Evolutionary conservation across 2,113 vertebrate species (phyloP), one percentile per base, ranked within the genome.

Genomic region (Uria aalge): DNA sequence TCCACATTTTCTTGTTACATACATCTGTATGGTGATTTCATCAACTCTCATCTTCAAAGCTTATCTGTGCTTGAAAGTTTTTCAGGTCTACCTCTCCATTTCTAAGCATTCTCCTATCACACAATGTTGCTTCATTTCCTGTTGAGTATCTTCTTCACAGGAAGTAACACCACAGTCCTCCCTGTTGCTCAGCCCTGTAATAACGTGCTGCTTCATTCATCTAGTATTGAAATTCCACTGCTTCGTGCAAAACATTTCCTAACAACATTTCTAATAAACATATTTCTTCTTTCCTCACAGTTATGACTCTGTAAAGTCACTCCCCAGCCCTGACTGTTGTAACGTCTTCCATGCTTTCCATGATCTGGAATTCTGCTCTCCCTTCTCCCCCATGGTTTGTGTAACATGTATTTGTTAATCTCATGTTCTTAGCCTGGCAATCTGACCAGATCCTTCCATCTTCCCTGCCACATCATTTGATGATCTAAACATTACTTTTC

Each of bases 121-220:
- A 55, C 34, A 48, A 24, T 62, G 55, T 67, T 91, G 80, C 87
- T 84, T 97, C 77, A 90, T 94, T 94, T 95, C 87, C 84, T 91
- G 77, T 45, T 66, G 50, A 84, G 1, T 53, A 56, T 86, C 80
- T 79, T 79, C 62, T 60, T 92, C 2, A 0, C 50, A 59, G 74
- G n/a, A 69, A 88, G 16, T 53, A 88, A 41, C 56, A 43, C 45
- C 66, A 59, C 62, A 76, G 72, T 64, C 36, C 67, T 88, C 40
- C 38, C 22, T 48, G 52, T 78, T 95, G 60, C 84, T 93, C 92
- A 91, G 9, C 74, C 47, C 60, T 91, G 41, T 66, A 76, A 85
- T 72, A 79, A 66, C 0, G 1, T 57, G 67, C 76, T 57, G 36
- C 73, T 81, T 89, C 77, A 32, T 84, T 91, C 77, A 91, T 26